phyloP scores from a whole-genome alignment of 1,140 invertebrate genomes.

The Drosophila nebulosa region DNA sequence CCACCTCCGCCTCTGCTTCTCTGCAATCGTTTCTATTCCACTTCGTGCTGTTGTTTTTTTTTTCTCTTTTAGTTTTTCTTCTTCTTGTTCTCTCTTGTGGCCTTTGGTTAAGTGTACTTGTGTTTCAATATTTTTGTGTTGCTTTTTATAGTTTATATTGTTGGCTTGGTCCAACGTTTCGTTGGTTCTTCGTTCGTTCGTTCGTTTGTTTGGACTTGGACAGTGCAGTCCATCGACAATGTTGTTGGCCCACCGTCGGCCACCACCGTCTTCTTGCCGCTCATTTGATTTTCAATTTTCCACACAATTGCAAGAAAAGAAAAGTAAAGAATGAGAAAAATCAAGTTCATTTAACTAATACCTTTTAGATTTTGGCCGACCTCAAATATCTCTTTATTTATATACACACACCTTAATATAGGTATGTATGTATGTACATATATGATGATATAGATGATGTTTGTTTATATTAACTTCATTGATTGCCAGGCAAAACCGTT shows the following conservation, averaged over 20 bases:
- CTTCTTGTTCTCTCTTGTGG: conserved; percentile 51
- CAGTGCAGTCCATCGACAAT: conserved; percentile 32
- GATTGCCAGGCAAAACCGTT: conserved; percentile 18
- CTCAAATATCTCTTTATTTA: background rate
- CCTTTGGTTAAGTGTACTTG: conserved; percentile 66
- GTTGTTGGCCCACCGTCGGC: conserved; percentile 16
- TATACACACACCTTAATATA: background rate
- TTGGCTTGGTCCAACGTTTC: conserved; percentile 26
- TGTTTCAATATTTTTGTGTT: conserved; percentile 67
- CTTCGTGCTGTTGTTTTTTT: background rate
- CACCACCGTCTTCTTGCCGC: conserved; percentile 7
- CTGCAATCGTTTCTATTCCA: background rate
- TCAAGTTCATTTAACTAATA: conserved; percentile 57
- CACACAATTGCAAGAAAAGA: conserved; percentile 64
- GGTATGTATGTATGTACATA: background rate
- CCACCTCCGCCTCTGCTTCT: background rate
- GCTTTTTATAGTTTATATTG: conserved; percentile 74
- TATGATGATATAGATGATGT: background rate
- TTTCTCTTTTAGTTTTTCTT: background rate
- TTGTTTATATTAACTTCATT: conserved; percentile 72
- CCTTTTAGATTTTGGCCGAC: background rate
- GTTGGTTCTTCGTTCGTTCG: background rate
- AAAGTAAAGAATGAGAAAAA: conserved; percentile 31
- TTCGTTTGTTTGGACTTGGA: conserved; percentile 23
- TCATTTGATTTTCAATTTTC: conserved; percentile 77